Conservation (phyloP, 2,113 vertebrate species). For the Coryphaenoides rupestris region DNA sequence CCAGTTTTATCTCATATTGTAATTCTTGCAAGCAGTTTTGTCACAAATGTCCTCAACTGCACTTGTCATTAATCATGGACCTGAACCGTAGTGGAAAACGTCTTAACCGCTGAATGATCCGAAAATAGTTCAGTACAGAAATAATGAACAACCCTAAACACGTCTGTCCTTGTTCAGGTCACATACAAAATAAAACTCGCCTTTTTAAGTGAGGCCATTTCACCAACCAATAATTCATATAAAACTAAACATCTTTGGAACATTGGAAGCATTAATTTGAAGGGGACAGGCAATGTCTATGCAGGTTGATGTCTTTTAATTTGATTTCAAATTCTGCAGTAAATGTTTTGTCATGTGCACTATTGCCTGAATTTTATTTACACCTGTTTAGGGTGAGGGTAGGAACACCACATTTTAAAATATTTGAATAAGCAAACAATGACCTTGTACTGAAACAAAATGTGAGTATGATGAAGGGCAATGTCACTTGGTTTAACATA, state of each 20-base stretch:
- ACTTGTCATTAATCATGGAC: too few species aligned
- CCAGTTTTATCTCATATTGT: too few species aligned
- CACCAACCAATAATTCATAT: slow-evolving; percentile 31
- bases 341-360: slow-evolving; percentile 57
- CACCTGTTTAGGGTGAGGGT: slow-evolving; percentile 48
- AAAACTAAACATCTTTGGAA: background rate
- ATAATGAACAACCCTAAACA: background rate
- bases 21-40: too few species aligned
- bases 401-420: slow-evolving; percentile 7
- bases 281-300: slow-evolving; percentile 62
- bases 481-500: slow-evolving; percentile 31
- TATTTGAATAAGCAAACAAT: slow-evolving; percentile 49
- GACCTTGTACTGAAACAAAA: slow-evolving; percentile 19
- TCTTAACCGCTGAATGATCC: too few species aligned
- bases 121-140: too few species aligned
- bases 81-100: too few species aligned
- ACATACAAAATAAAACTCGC: background rate
- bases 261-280: slow-evolving; percentile 74
- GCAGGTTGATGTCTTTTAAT: slow-evolving; percentile 68
- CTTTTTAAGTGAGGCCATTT: slow-evolving; percentile 53
- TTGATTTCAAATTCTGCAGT: slow-evolving; percentile 54
- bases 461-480: slow-evolving; percentile 30
- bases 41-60: too few species aligned
- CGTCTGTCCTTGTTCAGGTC: background rate
- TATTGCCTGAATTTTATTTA: slow-evolving; percentile 55